Evolutionary conservation across 1,140 invertebrate species (phyloP), one percentile per base, ranked within the genome.

Genomic region (Sitodiplosis mosellana): DNA sequence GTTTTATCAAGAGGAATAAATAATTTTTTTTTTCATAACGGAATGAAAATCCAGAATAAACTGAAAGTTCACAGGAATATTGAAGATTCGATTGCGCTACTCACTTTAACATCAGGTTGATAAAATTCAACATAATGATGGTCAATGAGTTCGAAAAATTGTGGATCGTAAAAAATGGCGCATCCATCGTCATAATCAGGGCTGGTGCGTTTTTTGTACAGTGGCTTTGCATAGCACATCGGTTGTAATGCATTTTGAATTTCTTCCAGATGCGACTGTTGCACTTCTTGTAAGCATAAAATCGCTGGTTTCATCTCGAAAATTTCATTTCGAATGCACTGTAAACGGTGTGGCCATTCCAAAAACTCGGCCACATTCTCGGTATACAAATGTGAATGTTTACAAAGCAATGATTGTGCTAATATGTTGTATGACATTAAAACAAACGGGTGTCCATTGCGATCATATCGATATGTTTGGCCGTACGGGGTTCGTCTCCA

Each of bases 371-470:
- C 76, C 59, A 53, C 81, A 80, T 2, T 71, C 50, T 44, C 56
- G 63, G 55, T 96, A 95, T 5, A 95, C 12, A 38, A 66, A 59
- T 81, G 71, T 1, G 66, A 59, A 65, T 94, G 83, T 48, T 74
- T 65, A 54, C 83, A 73, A 36, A 94, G 52, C 27, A 93, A 67
- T 51, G 78, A 71, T 65, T 93, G 90, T 1, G 89, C 80, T 33
- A 95, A 64, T 34, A 95, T 78, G 67, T 96, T 95, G 60, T 92
- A 94, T 0, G 79, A 84, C 53, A 89, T 60, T 12, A 38, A 14
- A 6, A 6, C 14, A 12, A 38, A 38, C 10, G 27, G 27, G 27
- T 27, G 27, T 27, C 4, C 3, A 27, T 27, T 5, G 10, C 27
- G 27, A 27, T 27, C 27, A 10, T 27, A 27, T 27, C 27, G 3